Evolutionary conservation across 2,113 vertebrate species (phyloP), one percentile per base, ranked within the genome.

Genomic region (Heterotis niloticus): DNA sequence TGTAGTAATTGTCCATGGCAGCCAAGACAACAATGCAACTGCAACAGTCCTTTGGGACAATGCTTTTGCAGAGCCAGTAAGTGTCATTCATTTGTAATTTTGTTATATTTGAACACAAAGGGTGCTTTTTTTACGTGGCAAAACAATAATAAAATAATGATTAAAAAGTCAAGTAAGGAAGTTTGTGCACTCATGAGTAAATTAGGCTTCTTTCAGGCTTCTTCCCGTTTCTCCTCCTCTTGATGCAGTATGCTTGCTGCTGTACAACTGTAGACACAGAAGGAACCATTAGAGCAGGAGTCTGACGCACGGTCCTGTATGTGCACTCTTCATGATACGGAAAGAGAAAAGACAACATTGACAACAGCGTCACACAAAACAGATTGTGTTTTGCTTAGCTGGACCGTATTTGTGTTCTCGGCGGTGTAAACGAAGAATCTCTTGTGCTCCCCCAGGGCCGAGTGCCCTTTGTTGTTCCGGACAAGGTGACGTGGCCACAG

Each of bases 21-120:
- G 97, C 90, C 97, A 99, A 91, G 98, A 99, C 91, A 97, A 99
- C 88, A 99, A 99, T 0, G 97, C 97, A 80, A 98, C 97, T 0
- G 97, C 97, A 77, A 98, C 97, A 0, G 97, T 99, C 72, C 89
- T 99, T n/a, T 99, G 97, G 97, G 97, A 99, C 89, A 99, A 99
- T 0, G 96, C 97, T 59, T 99, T 99, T 54, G 96, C 96, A 0
- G 97, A 98, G 88, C 95, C 96, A 0, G 97, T 98, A 87, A 94
- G 95, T 88, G 56, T 4, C 34, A 44, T 44, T 44, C 7, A 44
- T 44, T 44, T 44, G 7, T 44, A 44, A 44, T 44, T 2, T 7
- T 7, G 7, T 44, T 44, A 44, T 7, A 44, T 44, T 44, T 44
- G 34, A 44, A 44, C 3, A 44, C 7, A 44, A 44, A 44, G 2